Evolutionary conservation across 2,888 invertebrate species (phyloP), one percentile per base, ranked within the genome.

Genomic region (Drosophila hamatofila): DNA sequence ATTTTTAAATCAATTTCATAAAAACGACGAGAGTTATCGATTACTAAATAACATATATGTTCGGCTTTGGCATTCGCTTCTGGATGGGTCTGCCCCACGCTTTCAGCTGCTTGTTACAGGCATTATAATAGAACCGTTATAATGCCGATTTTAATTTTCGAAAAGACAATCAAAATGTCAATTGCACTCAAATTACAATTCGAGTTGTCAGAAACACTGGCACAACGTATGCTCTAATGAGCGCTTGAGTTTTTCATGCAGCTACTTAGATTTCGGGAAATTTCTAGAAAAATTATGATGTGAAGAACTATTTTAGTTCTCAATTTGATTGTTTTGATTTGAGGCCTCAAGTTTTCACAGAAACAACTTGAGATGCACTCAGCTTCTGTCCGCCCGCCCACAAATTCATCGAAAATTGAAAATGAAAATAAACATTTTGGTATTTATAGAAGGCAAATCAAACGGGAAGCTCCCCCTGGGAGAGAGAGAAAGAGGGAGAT

Each of bases 371-470:
- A 27, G 25, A 39, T 54, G 23, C 35, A 25, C 35, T 39, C 54
- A 54, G 23, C n/a, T 27, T 27, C 30, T 23, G 11, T 16, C 3
- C 12, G 0, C 1, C 3, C 25, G 51, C 11, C 35, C 33, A n/a
- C 25, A 6, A 25, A 33, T 39, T 27, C 37, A 39, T 12, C 54
- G 25, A 39, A 39, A 54, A 39, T 39, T 39, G 33, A 25, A 39
- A 39, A 54, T 12, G 25, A 39, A 54, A 37, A 33, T 52, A 23
- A 35, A 21, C 52, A 33, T 37, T 37, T n/a, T n/a, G 23, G 37
- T 16, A 35, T 52, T 25, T 52, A 16, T 37, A 37, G 16, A 23
- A 5, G 7, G 11, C 18, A 49, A 49, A 18, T 48, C 27, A 27
- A 16, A 18, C 41, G 9, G 12, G n/a, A n/a, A n/a, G n/a, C n/a